Evolutionary conservation across 2,113 vertebrate genomes (phyloP), one percentile per base, ranked within the genome.

Genomic region (Sula dactylatra): DNA sequence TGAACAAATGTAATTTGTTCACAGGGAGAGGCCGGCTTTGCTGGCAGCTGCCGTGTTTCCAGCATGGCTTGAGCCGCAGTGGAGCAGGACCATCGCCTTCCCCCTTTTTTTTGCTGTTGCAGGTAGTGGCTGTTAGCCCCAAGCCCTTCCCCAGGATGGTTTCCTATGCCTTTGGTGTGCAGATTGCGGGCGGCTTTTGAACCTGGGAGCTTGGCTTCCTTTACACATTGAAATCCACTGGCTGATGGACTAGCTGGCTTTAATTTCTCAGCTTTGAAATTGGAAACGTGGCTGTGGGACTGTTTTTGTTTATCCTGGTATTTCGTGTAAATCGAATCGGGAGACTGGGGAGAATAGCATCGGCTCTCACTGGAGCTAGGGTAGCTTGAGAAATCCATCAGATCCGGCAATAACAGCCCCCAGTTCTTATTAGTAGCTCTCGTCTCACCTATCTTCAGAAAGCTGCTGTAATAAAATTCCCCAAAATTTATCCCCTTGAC

Each of bases 261-360:
- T 8, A 34, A 64, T 80, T 83, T 16, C 42, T 86, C 10, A 1
- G 49, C 81, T 73, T 82, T 77, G 72, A 22, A n/a, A n/a, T 4
- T 6, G 72, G 87, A 19, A 81, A 20, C 11, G 0, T 1, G 11
- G 62, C 58, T 19, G 17, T 13, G 34, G 56, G 56, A 32, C 50
- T 71, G 47, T 4, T n/a, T 54, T 25, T 45, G 61, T 44, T 88
- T 61, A 7, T 26, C 36, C 6, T 1, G 50, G 18, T 4, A 3
- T 55, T 70, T 25, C 0, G 0, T 22, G n/a, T 19, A 11, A 36
- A 32, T 14, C 2, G 1, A 1, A 8, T 21, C 0, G 0, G 17
- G 45, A 70, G 34, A 25, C 2, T 8, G 7, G 47, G 29, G n/a
- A 47, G 34, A 44, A n/a, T 1, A 44, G 44, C 27, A 18, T 38